phyloP scores from a whole-genome alignment of 2,113 vertebrate genomes.

The Microcebus murinus region DNA sequence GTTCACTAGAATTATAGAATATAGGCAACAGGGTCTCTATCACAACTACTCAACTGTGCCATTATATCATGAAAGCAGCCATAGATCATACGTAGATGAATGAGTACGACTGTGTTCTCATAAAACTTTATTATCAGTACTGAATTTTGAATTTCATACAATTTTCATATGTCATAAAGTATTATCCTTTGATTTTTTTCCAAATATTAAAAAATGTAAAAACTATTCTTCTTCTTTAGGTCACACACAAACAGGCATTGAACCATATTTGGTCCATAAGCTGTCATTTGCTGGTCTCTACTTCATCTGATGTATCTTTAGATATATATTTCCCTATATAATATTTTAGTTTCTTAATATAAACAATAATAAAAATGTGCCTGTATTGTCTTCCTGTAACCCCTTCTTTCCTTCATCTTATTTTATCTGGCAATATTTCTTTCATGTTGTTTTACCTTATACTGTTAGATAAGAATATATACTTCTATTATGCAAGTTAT shows the following conservation, averaged over 20 bases:
- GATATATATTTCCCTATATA: background rate
- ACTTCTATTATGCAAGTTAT: background rate
- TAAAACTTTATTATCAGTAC: background rate
- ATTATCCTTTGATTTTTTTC: background rate
- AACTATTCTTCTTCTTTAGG: background rate
- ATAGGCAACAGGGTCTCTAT: background rate
- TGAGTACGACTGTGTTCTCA: background rate
- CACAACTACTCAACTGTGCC: background rate
- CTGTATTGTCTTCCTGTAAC: background rate
- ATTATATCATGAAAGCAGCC: background rate
- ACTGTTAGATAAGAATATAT: background rate
- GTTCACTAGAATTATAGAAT: background rate
- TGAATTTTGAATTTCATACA: background rate
- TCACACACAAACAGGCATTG: background rate
- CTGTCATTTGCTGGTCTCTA: background rate
- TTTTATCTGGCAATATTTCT: background rate
- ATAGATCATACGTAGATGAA: background rate
- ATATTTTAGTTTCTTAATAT: background rate
- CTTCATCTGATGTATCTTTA: background rate
- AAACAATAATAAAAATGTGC: background rate
- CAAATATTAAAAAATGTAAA: background rate
- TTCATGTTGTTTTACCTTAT: background rate
- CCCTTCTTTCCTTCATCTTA: background rate
- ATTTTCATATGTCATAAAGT: background rate
- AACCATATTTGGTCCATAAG: background rate